Evolutionary conservation across 2,113 vertebrate species (phyloP), one percentile per base, ranked within the genome.

Genomic region (Xiphophorus hellerii): DNA sequence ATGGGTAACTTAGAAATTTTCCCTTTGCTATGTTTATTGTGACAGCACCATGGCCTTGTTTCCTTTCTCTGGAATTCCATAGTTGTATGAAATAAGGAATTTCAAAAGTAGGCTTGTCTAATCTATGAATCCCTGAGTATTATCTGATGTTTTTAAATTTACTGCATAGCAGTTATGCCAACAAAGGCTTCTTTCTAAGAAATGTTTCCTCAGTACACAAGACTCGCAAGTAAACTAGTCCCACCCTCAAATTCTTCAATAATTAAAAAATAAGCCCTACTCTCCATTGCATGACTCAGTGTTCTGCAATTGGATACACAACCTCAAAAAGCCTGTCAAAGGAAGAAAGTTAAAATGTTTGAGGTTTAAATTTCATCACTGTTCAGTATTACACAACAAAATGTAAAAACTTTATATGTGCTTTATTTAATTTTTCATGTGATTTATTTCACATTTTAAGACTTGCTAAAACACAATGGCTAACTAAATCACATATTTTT

Each of bases 261-360:
- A 92, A 93, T 94, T 92, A 93, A 93, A 93, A 92, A 93, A 88
- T 82, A 92, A 92, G 87, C 84, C 82, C 67, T 31, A 74, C 71
- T 85, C 78, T 74, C 84, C 73, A 92, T 82, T 78, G 84, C 81
- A 84, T 77, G 67, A 81, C 76, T 74, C 39, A 7, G 37, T 78
- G 76, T 82, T 71, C 84, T 83, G 66, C 33, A 62, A 60, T 74
- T 66, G 68, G 78, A 74, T 87, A 62, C 78, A 71, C 62, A 69
- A 72, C 83, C 78, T 78, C 84, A 11, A 74, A 78, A 27, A 70
- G 71, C 80, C 71, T 37, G 62, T 0, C 27, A 31, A 68, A 33
- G 22, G 31, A 48, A 64, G 48, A 69, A 73, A 81, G 76, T 69
- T 8, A 42, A 73, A 84, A 73, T 65, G 31, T 71, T 62, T 1